phyloP scores from a whole-genome alignment of 1,140 invertebrate species.

The Scaptomyza graminum region DNA sequence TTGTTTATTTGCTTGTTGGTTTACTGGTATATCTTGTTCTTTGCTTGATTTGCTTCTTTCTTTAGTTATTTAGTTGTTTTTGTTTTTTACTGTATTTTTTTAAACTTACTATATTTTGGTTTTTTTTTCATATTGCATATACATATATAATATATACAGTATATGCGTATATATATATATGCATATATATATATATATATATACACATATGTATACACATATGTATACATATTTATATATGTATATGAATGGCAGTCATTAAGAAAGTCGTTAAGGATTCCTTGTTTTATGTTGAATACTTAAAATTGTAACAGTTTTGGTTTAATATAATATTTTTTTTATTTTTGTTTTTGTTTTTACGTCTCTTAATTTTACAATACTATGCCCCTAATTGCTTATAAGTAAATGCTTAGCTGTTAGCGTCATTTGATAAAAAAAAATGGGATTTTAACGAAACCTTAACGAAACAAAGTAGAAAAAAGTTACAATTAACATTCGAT shows the following conservation, averaged over 20 bases:
- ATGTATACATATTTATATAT: constrained; percentile 16
- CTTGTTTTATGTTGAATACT: constrained; percentile 45
- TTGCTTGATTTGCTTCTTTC: constrained; percentile 1
- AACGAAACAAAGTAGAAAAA: constrained; percentile 33
- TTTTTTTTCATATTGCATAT: constrained; percentile 16
- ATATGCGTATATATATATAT: constrained; percentile 32
- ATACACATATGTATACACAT: constrained; percentile 32
- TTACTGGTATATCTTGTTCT: constrained; percentile 1
- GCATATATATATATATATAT: constrained; percentile 35
- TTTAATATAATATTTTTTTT: constrained; percentile 20
- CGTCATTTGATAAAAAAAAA: constrained; percentile 43
- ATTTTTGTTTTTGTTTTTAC: constrained; percentile 4
- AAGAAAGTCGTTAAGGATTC: constrained; percentile 81
- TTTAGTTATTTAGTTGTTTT: background rate
- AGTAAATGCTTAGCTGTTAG: constrained; percentile 46
- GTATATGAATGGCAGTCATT: constrained; percentile 76
- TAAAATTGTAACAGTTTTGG: constrained; percentile 45
- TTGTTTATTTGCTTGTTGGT: constrained; percentile 1
- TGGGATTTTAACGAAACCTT: constrained; percentile 32
- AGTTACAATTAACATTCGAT: constrained; percentile 30
- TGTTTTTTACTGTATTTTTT: constrained; percentile 9
- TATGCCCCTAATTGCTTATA: constrained; percentile 63
- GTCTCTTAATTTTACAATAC: constrained; percentile 50
- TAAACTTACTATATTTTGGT: constrained; percentile 12
- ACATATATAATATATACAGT: constrained; percentile 7